Percentiles rank a stretch among this genome's conserved stretches.
Evolutionary conservation across 2,113 vertebrate genomes (phyloP).

Genomic region (Oreochromis niloticus): DNA sequence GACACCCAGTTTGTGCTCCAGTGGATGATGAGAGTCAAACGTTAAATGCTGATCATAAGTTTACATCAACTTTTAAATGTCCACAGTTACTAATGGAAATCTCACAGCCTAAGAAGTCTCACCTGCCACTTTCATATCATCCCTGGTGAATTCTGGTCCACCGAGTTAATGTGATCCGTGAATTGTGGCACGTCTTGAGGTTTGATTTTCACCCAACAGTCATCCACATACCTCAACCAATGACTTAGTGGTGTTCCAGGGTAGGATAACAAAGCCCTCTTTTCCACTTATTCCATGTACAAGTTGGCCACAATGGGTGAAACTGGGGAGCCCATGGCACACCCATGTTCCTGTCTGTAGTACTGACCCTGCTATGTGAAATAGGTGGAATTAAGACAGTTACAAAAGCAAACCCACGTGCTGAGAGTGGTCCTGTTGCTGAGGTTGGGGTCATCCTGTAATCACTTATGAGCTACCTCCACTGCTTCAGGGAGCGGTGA

Average conservation of each 20-base stretch:
- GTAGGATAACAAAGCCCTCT: rapidly evolving
- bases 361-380: neutral
- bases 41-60: neutral
- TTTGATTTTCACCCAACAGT: neutral
- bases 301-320: neutral
- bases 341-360: neutral
- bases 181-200: rapidly evolving
- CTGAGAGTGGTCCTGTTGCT: neutral
- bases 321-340: rapidly evolving
- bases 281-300: neutral
- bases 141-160: neutral
- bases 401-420: rapidly evolving
- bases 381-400: neutral
- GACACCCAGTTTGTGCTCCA: neutral
- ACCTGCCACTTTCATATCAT: neutral
- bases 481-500: neutral
- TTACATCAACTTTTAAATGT: neutral
- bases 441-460: neutral
- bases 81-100: neutral
- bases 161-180: neutral
- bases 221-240: neutral
- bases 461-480: rapidly evolving
- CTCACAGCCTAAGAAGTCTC: neutral
- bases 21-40: neutral
- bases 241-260: neutral